Base-by-base conservation (phyloP, 1,140 invertebrate genomes). In the Aphelinus certus region DNA sequence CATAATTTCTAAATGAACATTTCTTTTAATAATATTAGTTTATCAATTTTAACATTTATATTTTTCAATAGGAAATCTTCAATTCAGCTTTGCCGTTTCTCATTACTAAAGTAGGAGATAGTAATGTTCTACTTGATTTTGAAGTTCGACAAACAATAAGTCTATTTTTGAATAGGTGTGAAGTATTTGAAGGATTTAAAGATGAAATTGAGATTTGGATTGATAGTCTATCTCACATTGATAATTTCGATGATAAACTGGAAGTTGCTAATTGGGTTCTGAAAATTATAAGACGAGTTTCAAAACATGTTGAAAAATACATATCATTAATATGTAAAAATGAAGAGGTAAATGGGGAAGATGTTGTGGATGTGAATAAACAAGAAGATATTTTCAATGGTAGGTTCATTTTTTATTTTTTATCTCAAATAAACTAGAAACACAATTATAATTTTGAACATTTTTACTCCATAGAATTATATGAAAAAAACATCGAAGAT, bases 131-230 rank as follows among this genome's bases (percentile, higher is more conserved):
- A 10, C 49, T 79, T 43, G 60, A 77, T 49, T 66, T n/a, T 66
- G 73, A 79, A 73, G 75, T 77, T 48, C 85, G 81, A 3, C 66
- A 79, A 63, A 79, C 88, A 46, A 80, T 92, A 46, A 84, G 85
- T 66, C 84, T 83, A 7, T 88, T 93, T 57, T 88, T 94, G 48
- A 89, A 86, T 76, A 90, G 88, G 55, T 91, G 90, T 1, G 87
- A 88, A 61, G 85, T 93, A 70, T 94, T 94, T 83, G 89, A 92
- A 80, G 88, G 86, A 47, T 90, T 88, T 78, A 84, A 85, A 61
- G 86, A 91, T 71, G 92, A 94, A 83, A 89, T 93, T 51, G 88
- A 92, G 81, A 87, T 94, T 70, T 91, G 93, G 89, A 83, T 94
- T 9, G 90, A 93, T 79, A 87, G 88, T 1, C 82, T 90, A 48